phyloP scores from a whole-genome alignment of 2,888 invertebrate species.

The Caprella mutica region DNA sequence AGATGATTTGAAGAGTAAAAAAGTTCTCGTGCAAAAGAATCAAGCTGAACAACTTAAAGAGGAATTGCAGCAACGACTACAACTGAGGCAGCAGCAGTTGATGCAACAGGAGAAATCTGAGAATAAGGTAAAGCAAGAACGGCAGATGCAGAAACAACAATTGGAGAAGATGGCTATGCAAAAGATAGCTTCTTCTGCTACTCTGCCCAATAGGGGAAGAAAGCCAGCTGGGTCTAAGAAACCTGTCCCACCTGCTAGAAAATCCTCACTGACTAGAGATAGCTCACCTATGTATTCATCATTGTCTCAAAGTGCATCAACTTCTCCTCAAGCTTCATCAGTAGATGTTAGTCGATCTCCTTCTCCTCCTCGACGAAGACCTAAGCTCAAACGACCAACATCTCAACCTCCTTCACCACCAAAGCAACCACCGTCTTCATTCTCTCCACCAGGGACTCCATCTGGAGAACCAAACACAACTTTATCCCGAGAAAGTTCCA shows the following conservation, averaged over 20 bases:
- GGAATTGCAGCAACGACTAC: conserved; percentile 9
- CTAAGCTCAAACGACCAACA: neutral
- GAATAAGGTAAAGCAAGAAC: conserved; percentile 8
- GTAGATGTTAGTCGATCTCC: too few species aligned
- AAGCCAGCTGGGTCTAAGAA: neutral
- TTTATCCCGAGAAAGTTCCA: too few species aligned
- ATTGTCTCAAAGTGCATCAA: too few species aligned
- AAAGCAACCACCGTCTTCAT: too few species aligned
- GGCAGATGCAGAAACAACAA: neutral
- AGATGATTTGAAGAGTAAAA: conserved; percentile 17
- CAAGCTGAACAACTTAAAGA: conserved; percentile 7
- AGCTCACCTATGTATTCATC: neutral
- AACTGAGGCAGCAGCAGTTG: conserved; percentile 5
- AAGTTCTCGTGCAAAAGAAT: conserved; percentile 18
- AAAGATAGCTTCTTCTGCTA: neutral
- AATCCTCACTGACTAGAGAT: neutral
- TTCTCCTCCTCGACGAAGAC: conserved; percentile 2
- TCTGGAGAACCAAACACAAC: too few species aligned
- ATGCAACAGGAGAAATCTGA: neutral
- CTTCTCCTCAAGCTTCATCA: too few species aligned
- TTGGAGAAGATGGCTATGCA: neutral
- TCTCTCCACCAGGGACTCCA: too few species aligned
- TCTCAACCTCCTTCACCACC: too few species aligned
- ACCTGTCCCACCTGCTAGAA: neutral
- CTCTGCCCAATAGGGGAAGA: neutral